Evolutionary conservation across 2,888 invertebrate genomes (phyloP).

Genomic region (Lypha dubia): DNA sequence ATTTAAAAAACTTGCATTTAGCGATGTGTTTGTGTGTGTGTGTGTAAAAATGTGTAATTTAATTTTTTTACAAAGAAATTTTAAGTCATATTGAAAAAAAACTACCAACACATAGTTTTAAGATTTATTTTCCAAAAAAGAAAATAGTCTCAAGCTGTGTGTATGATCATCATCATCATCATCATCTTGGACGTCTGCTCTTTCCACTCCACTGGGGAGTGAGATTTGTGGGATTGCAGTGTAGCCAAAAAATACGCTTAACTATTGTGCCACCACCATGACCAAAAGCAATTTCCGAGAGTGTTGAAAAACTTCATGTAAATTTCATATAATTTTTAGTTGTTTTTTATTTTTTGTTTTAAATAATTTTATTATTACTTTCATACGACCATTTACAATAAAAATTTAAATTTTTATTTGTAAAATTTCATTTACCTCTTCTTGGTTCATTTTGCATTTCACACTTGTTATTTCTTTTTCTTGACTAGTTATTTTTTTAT

Average conservation of each 20-base stretch:
- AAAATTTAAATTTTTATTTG: slow-evolving; percentile 40
- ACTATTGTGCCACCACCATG: slow-evolving; percentile 39
- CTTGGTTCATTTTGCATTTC: slow-evolving; percentile 26
- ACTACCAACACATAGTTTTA: not conserved
- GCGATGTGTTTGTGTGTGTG: not conserved
- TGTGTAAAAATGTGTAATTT: not conserved
- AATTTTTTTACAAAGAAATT: slow-evolving; percentile 16
- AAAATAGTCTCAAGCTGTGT: slow-evolving; percentile 43
- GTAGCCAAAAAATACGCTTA: slow-evolving; percentile 21
- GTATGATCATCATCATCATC: slow-evolving; percentile 38
- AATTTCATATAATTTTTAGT: slow-evolving; percentile 39
- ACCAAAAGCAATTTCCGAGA: slow-evolving; percentile 53
- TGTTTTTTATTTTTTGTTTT: slow-evolving; percentile 29
- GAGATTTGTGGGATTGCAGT: slow-evolving; percentile 21
- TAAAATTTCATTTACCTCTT: slow-evolving; percentile 46
- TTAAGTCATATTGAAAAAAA: not conserved
- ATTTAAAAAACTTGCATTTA: not conserved
- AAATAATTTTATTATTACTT: slow-evolving; percentile 21
- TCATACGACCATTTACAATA: slow-evolving; percentile 22
- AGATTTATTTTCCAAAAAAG: slow-evolving; percentile 22
- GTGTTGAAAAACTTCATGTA: slow-evolving; percentile 55
- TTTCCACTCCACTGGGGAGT: not conserved
- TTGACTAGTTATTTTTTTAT: slow-evolving; percentile 2
- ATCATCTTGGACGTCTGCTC: not conserved
- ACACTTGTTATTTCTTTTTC: slow-evolving; percentile 39